Conservation (phyloP, 1,140 invertebrate species). For the Thaumatotibia leucotreta region DNA sequence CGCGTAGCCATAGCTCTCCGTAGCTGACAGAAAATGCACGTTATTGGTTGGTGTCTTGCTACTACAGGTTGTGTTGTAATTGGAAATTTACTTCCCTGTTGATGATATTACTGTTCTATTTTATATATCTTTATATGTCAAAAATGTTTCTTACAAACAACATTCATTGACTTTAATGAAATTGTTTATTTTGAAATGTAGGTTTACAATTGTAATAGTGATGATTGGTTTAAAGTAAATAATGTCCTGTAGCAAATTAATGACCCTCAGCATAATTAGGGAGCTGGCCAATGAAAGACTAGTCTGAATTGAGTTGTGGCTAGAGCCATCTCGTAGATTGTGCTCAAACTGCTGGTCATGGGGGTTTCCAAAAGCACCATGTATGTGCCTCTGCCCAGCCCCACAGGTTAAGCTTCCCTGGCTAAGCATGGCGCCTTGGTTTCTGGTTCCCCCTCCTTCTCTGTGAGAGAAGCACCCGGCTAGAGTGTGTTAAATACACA, state of each 20-base stretch:
- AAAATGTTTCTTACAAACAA: too few species aligned
- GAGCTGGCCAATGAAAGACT: constrained; percentile 73
- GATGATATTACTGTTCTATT: too few species aligned
- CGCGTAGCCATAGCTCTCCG: constrained; percentile 38
- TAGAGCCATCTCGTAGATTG: constrained; percentile 71
- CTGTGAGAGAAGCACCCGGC: constrained; percentile 66
- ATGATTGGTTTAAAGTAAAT: not conserved
- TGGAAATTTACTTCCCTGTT: too few species aligned
- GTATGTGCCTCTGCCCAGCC: constrained; percentile 44
- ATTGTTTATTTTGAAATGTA: too few species aligned
- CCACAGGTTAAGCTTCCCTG: constrained; percentile 45
- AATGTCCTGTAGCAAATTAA: not conserved
- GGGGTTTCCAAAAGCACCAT: constrained; percentile 67
- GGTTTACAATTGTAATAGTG: too few species aligned
- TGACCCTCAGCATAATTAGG: constrained; percentile 63
- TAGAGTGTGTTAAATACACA: constrained; percentile 64
- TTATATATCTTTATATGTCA: too few species aligned
- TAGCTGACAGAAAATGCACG: constrained; percentile 4
- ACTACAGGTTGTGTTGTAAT: not conserved
- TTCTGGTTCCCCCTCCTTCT: constrained; percentile 75
- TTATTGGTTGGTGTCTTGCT: not conserved
- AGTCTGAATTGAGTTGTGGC: constrained; percentile 78
- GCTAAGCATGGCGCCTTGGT: constrained; percentile 44
- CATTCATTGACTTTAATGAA: too few species aligned
- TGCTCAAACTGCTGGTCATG: constrained; percentile 72